Conservation (phyloP, 1,140 invertebrate genomes). For the Mycetomoellerius zeteki region DNA sequence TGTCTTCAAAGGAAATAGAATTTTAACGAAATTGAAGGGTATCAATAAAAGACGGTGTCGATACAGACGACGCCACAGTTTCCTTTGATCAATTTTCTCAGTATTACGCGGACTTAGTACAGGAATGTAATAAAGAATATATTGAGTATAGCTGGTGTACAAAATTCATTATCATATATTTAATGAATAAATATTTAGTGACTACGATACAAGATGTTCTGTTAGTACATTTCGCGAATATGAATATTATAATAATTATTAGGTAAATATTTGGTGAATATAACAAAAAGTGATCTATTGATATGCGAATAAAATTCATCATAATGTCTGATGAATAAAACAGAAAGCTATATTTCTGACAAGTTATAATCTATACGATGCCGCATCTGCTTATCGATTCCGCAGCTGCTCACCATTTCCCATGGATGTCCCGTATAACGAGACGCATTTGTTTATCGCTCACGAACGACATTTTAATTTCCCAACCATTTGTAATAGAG, state of each 20-base stretch:
- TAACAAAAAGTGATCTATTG: not conserved
- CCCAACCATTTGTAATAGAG: conserved; percentile 49
- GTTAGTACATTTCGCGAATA: not conserved
- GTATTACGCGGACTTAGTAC: not conserved
- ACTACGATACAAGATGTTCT: not conserved
- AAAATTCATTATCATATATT: conserved; percentile 2
- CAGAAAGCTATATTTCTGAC: conserved; percentile 22
- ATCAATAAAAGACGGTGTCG: not conserved
- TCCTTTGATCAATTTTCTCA: conserved; percentile 7
- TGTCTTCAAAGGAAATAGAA: conserved; percentile 35
- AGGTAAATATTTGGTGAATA: not conserved
- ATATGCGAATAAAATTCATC: conserved; percentile 8
- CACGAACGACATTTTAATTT: conserved; percentile 58
- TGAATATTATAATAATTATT: not conserved
- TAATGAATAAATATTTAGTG: not conserved
- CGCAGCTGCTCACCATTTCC: conserved; percentile 25
- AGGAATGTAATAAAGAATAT: not conserved
- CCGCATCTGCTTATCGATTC: conserved; percentile 35
- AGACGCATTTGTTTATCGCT: conserved; percentile 58
- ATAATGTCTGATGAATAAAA: not conserved
- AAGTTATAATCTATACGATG: not conserved
- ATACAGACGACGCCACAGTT: not conserved
- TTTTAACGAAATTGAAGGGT: conserved; percentile 27
- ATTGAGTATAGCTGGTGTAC: not conserved
- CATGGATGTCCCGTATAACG: not conserved